Base-by-base conservation (phyloP, 64 coral and sea anemone genomes). In the Dendrophyllia cribrosa region DNA sequence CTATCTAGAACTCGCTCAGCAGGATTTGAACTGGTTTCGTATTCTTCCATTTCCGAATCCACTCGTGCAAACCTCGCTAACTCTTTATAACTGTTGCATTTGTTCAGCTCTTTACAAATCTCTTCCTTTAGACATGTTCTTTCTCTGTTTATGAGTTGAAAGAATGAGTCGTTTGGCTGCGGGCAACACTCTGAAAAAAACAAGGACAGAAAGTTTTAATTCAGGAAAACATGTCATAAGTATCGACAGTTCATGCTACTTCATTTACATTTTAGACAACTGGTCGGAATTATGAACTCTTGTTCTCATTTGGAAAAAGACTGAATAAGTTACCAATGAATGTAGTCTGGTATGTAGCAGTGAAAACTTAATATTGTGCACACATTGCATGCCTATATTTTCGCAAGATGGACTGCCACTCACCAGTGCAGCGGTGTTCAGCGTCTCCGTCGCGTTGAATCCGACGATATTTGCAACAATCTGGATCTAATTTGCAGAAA, bases 81-180 rank as follows among this genome's bases (percentile, higher is more conserved):
- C 0, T 66, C 43, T 65, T 50, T 84, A 15, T 23, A 84, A 51
- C 13, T 16, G 10, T 4, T 59, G 23, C 45, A 20, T 75, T 49
- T 51, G 16, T 75, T 67, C 7, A 84, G 62, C 62, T 84, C 80
- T 67, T 23, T 84, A 17, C 80, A 84, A 51, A 84, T 84, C 4
- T 66, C 5, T 50, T 67, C 62, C 20, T 67, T 84, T 1, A 84
- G 80, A 43, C 80, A 84, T 7, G 46, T 43, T 51, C 80, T 47
- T 3, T 84, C 80, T 67, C 19, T 84, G 25, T 82, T 65, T 20
- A 84, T 84, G 9, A 84, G 80, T 47, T 66, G 9, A 68, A 84
- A 84, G 10, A 84, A 67, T 13, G 43, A 84, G 46, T 84, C 60
- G 10, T 20, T 19, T 22, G 61, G 44, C n/a, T 23, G 62, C 12